phyloP scores from a whole-genome alignment of 2,888 invertebrate genomes.

The Stegophylla sp. region DNA sequence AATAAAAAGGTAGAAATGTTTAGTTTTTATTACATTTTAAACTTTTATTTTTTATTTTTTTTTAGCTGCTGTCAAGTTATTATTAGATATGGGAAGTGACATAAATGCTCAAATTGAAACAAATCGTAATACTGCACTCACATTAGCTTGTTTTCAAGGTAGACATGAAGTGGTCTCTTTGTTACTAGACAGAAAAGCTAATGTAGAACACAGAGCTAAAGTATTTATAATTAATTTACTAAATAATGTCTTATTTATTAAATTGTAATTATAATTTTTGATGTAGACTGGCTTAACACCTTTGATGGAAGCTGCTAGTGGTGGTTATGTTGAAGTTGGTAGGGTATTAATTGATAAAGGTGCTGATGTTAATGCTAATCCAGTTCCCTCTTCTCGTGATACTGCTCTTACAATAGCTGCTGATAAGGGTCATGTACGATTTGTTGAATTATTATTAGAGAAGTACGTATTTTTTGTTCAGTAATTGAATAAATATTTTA shows the following conservation, averaged over 20 bases:
- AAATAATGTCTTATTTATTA: constrained; percentile 8
- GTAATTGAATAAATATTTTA: background rate
- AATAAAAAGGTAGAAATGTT: constrained; percentile 57
- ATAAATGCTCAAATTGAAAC: constrained; percentile 99
- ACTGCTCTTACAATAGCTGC: constrained; percentile 99
- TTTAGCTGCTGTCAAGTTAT: constrained; percentile 86
- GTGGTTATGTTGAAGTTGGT: constrained; percentile 98
- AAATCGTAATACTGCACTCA: constrained; percentile 96
- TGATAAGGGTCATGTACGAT: constrained; percentile 97
- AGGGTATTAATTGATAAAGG: constrained; percentile 93
- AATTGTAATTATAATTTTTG: too few species aligned
- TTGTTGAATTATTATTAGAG: constrained; percentile 81
- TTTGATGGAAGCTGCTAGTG: constrained; percentile 98
- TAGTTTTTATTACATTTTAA: background rate
- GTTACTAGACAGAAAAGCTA: constrained; percentile 93
- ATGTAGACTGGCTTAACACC: constrained; percentile 92
- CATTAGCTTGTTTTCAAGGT: constrained; percentile 98
- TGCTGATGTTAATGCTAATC: constrained; percentile 98
- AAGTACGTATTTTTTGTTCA: constrained; percentile 65
- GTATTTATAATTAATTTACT: constrained; percentile 64
- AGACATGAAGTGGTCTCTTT: constrained; percentile 97
- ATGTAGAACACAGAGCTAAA: constrained; percentile 98
- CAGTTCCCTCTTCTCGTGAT: constrained; percentile 96
- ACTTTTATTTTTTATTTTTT: too few species aligned
- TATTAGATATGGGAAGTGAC: constrained; percentile 97